Conservation (phyloP, 2,888 invertebrate genomes). For the Petrolisthes cinctipes region DNA sequence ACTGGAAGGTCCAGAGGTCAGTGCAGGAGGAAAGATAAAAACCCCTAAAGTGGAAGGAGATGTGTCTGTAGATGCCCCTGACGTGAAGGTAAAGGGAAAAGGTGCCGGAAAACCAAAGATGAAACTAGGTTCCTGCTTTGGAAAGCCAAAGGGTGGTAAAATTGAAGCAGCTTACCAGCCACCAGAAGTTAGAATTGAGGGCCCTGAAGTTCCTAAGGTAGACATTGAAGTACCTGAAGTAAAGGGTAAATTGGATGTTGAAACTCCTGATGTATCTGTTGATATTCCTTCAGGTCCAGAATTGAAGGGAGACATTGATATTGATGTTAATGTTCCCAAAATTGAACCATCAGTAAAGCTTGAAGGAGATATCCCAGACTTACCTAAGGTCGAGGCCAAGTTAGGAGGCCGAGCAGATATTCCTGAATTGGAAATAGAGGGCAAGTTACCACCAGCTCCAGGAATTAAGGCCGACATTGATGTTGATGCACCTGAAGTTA, state of each 20-base stretch:
- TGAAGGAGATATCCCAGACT: constrained; percentile 16
- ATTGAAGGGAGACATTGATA: constrained; percentile 16
- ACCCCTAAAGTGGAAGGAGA: constrained; percentile 20
- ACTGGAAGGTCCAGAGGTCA: constrained; percentile 28
- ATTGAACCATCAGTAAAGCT: neutral
- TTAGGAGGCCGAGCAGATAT: constrained; percentile 21
- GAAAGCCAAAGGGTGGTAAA: constrained; percentile 35
- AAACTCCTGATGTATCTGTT: constrained; percentile 16
- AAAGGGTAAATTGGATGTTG: neutral
- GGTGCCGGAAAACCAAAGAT: constrained; percentile 25
- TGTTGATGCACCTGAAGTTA: constrained; percentile 23
- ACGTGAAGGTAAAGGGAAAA: constrained; percentile 22
- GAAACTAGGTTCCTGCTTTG: constrained; percentile 41
- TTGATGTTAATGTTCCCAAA: constrained; percentile 18
- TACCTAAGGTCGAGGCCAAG: constrained; percentile 28
- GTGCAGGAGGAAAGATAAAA: constrained; percentile 25
- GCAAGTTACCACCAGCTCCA: constrained; percentile 11
- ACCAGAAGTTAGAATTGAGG: constrained; percentile 16
- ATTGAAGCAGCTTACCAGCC: constrained; percentile 29
- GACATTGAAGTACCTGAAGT: constrained; percentile 1
- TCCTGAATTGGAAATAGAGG: constrained; percentile 28
- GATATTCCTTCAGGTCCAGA: constrained; percentile 26
- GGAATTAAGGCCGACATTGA: neutral
- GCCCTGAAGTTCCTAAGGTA: constrained; percentile 19
- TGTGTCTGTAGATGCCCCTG: constrained; percentile 3